Evolutionary conservation across 2,888 invertebrate genomes (phyloP).

Genomic region (Andricus quercusramuli): DNA sequence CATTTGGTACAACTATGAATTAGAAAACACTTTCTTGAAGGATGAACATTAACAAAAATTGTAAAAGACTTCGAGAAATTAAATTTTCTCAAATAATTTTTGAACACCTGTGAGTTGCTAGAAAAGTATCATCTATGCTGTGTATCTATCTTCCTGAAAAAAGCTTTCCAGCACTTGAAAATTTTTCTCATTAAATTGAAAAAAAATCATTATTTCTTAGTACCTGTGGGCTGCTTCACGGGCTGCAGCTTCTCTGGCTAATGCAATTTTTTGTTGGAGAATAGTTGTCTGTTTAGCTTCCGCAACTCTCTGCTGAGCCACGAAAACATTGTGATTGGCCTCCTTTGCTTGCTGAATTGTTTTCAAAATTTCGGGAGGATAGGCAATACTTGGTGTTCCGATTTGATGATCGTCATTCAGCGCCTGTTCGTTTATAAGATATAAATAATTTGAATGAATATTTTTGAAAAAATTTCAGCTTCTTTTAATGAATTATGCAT

Average conservation of each 20-base stretch:
- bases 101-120: too few relatives aligned
- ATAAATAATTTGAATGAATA: not conserved
- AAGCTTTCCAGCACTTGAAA: too few relatives aligned
- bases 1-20: not conserved
- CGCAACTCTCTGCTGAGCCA: conserved; percentile 87
- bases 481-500: too few relatives aligned
- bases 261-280: conserved; percentile 86
- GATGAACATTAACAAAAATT: not conserved
- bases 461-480: not conserved
- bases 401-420: conserved; percentile 63
- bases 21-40: not conserved
- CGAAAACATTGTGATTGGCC: conserved; percentile 85
- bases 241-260: conserved; percentile 87
- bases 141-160: too few relatives aligned
- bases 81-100: too few relatives aligned
- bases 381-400: conserved; percentile 77
- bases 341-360: conserved; percentile 88
- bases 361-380: conserved; percentile 84
- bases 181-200: too few relatives aligned
- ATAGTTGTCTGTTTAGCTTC: conserved; percentile 87
- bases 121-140: too few relatives aligned
- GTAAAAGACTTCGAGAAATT: too few relatives aligned
- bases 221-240: conserved; percentile 74
- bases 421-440: conserved; percentile 58
- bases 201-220: not conserved